Evolutionary conservation across 2,888 invertebrate genomes (phyloP).

Genomic region (Enchytraeus crypticus): DNA sequence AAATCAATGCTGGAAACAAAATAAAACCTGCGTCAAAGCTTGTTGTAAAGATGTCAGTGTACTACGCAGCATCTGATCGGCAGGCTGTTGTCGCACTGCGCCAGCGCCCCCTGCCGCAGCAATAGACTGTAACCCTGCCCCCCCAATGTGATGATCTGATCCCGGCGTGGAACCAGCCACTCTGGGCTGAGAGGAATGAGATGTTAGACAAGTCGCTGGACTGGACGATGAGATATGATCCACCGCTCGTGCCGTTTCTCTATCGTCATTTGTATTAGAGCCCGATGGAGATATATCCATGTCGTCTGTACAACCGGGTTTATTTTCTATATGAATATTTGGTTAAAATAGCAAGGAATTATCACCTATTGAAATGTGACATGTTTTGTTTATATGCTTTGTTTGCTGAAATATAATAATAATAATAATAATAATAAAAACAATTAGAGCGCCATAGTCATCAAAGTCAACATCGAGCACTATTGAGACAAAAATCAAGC

Average conservation of each 20-base stretch:
- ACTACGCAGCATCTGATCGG: conserved; percentile 1
- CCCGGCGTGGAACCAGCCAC: neutral
- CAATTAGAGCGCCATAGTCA: too few relatives aligned
- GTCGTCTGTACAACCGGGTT: conserved; percentile 56
- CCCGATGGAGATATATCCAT: conserved; percentile 92
- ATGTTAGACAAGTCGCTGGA: neutral
- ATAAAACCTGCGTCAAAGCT: conserved; percentile 9
- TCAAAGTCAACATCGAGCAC: too few relatives aligned
- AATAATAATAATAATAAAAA: too few relatives aligned
- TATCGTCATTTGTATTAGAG: conserved; percentile 45
- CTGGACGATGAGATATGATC: neutral
- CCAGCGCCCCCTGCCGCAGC: neutral
- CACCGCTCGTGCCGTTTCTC: neutral
- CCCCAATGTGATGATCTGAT: neutral
- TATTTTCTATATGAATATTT: neutral
- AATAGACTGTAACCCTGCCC: neutral
- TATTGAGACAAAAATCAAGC: too few relatives aligned
- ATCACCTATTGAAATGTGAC: too few relatives aligned
- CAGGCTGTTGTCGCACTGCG: neutral
- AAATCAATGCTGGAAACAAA: too few relatives aligned
- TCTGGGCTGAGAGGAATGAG: neutral
- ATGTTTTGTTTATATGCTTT: too few relatives aligned
- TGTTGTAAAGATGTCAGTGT: conserved; percentile 15
- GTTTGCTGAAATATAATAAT: too few relatives aligned
- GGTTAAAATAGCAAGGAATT: too few relatives aligned